These are phyloP conservation scores for Trypoxylon attenuatum DNA, from an alignment of 2,888 invertebrate genomes.

Conservation along the genomic window DNA sequence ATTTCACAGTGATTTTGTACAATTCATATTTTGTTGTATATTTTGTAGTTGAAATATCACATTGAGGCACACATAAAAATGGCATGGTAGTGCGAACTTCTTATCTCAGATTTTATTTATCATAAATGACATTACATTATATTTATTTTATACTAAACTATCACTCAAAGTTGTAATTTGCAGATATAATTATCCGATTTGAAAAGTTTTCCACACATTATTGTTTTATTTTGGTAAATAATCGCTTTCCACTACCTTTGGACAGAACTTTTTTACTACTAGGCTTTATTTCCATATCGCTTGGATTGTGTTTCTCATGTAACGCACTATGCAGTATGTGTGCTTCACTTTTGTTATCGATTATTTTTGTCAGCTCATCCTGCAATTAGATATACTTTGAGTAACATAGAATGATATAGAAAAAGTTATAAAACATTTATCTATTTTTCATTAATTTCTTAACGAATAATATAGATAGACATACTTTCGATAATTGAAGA, in stretches of 20 bases:
- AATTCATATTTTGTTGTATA: too few species aligned
- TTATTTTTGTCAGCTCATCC: slow-evolving; percentile 82
- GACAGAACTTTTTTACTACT: slow-evolving; percentile 31
- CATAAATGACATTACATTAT: too few species aligned
- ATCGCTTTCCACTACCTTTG: slow-evolving; percentile 63
- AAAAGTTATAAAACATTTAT: neutral
- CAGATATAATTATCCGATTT: too few species aligned
- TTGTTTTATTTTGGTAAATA: slow-evolving; percentile 59
- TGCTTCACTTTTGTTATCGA: slow-evolving; percentile 84
- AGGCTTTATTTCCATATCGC: slow-evolving; percentile 69
- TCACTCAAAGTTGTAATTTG: too few species aligned
- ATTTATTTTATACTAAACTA: too few species aligned
- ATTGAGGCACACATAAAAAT: too few species aligned
- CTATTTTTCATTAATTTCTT: too few species aligned
- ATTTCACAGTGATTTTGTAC: too few species aligned
- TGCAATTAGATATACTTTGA: slow-evolving; percentile 61
- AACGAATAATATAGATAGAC: neutral
- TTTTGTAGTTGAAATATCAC: too few species aligned
- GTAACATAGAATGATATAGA: neutral
- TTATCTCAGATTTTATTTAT: too few species aligned
- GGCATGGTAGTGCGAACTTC: too few species aligned
- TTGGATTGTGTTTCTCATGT: slow-evolving; percentile 80
- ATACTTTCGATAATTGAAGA: slow-evolving; percentile 78
- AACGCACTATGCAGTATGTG: slow-evolving; percentile 82
- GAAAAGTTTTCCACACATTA: too few species aligned